These are phyloP conservation scores for Steinernema hermaphroditum DNA, from an alignment of 2,888 invertebrate species.

Conservation along the genomic window DNA sequence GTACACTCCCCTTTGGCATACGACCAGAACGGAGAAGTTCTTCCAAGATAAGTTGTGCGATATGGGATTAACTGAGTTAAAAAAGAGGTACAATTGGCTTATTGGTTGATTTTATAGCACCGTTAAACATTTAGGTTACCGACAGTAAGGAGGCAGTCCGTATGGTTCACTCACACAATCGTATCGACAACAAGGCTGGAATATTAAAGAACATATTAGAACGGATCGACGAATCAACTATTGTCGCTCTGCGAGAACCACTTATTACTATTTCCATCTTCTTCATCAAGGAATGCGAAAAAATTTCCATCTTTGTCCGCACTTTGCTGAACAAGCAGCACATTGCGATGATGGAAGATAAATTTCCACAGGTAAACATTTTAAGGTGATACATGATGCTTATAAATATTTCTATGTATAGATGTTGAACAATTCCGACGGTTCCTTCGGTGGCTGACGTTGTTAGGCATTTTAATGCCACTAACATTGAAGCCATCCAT, in stretches of 20 bases:
- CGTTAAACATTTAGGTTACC: slow-evolving; percentile 38
- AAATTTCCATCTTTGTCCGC: slow-evolving; percentile 48
- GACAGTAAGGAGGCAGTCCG: slow-evolving; percentile 56
- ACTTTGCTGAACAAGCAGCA: slow-evolving; percentile 21
- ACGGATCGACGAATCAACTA: slow-evolving; percentile 39
- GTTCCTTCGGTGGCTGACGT: background rate
- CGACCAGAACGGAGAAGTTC: slow-evolving; percentile 88
- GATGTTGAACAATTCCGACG: background rate
- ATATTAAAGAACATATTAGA: slow-evolving; percentile 42
- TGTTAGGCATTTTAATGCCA: slow-evolving; percentile 22
- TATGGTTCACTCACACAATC: slow-evolving; percentile 64
- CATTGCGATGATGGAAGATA: background rate
- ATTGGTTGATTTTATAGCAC: no score
- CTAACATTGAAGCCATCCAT: slow-evolving; percentile 51
- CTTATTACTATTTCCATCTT: slow-evolving; percentile 50
- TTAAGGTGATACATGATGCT: no score
- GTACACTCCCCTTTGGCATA: slow-evolving; percentile 64
- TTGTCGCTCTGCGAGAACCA: slow-evolving; percentile 38
- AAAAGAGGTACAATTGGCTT: no score
- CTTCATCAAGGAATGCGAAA: slow-evolving; percentile 49
- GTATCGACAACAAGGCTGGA: slow-evolving; percentile 51
- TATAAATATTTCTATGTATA: no score
- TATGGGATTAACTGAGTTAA: slow-evolving; percentile 82
- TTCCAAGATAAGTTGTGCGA: slow-evolving; percentile 89
- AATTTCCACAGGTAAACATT: background rate